Conservation (phyloP, 2,888 invertebrate genomes). For the Dusona sp. region DNA sequence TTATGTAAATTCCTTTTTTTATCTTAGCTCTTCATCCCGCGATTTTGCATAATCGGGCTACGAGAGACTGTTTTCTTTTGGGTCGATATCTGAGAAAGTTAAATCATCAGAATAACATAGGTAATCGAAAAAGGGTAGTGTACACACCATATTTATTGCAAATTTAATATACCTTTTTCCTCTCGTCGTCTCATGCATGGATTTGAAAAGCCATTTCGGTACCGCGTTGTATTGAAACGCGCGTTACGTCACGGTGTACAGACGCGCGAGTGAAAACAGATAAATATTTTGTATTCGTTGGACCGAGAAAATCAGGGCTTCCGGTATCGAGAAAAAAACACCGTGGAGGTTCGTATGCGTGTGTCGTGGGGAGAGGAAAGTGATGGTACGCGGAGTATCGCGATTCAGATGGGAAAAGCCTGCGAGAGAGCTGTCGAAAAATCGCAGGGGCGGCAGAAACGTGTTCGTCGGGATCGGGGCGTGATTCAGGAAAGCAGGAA, state of each 20-base stretch:
- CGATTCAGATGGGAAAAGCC: constrained; percentile 48
- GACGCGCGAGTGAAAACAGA: constrained; percentile 35
- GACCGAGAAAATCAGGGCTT: constrained; percentile 66
- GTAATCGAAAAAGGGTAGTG: neutral
- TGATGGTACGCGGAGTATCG: constrained; percentile 15
- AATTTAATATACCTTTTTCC: neutral
- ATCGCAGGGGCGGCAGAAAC: constrained; percentile 69
- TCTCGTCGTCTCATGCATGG: neutral
- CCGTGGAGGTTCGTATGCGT: neutral
- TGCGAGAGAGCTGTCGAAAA: constrained; percentile 65
- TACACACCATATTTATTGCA: constrained; percentile 5
- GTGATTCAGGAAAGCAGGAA: constrained; percentile 71
- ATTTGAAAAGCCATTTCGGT: constrained; percentile 5
- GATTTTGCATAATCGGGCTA: constrained; percentile 10
- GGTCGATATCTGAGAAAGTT: neutral
- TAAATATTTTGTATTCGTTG: constrained; percentile 61
- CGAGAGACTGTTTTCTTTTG: neutral
- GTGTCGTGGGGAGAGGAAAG: neutral
- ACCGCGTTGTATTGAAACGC: neutral
- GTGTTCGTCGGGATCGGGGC: constrained; percentile 67
- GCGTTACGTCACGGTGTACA: constrained; percentile 25
- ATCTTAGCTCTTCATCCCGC: neutral
- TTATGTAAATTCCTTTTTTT: neutral
- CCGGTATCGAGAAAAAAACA: constrained; percentile 48
- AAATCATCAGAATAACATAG: neutral